Evolutionary conservation across 2,888 invertebrate genomes (phyloP).

Genomic region (Habrosyne pyritoides): DNA sequence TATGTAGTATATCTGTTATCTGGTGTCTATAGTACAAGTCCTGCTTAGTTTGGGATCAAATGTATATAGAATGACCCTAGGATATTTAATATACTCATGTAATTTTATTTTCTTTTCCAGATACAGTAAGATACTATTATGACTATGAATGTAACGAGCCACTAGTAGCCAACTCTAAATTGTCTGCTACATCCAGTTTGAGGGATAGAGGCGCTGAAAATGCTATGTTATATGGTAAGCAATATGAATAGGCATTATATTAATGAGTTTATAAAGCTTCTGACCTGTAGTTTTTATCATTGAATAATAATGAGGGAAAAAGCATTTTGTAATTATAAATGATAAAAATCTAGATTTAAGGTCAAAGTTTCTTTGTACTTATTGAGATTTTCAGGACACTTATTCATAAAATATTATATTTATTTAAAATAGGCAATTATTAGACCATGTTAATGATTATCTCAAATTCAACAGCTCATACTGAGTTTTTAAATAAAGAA

Average conservation of each 20-base stretch:
- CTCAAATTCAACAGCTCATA: too few relatives aligned
- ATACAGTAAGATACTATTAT: slow-evolving; percentile 71
- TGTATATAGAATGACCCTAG: too few relatives aligned
- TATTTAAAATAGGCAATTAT: too few relatives aligned
- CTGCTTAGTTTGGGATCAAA: too few relatives aligned
- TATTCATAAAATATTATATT: slow-evolving; percentile 1
- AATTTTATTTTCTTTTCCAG: slow-evolving; percentile 65
- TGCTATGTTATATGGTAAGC: slow-evolving; percentile 93
- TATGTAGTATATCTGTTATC: too few relatives aligned
- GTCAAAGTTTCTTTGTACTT: neutral
- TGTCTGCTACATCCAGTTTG: slow-evolving; percentile 92
- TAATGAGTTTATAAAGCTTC: too few relatives aligned
- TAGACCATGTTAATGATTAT: too few relatives aligned
- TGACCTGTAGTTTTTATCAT: neutral
- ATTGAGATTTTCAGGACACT: too few relatives aligned
- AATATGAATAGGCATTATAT: neutral
- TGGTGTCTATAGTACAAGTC: too few relatives aligned
- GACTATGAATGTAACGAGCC: slow-evolving; percentile 91
- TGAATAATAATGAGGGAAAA: neutral
- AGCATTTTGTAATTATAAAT: neutral
- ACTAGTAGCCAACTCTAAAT: slow-evolving; percentile 87
- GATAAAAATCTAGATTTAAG: neutral
- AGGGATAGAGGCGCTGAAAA: slow-evolving; percentile 93
- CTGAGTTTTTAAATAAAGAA: too few relatives aligned
- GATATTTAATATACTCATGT: too few relatives aligned